A percentile compares a stretch with the other conserved stretches of the same genome.
These are phyloP conservation scores for Calyptomena viridis DNA, from an alignment of 2,113 vertebrate species.

Conservation along the genomic window DNA sequence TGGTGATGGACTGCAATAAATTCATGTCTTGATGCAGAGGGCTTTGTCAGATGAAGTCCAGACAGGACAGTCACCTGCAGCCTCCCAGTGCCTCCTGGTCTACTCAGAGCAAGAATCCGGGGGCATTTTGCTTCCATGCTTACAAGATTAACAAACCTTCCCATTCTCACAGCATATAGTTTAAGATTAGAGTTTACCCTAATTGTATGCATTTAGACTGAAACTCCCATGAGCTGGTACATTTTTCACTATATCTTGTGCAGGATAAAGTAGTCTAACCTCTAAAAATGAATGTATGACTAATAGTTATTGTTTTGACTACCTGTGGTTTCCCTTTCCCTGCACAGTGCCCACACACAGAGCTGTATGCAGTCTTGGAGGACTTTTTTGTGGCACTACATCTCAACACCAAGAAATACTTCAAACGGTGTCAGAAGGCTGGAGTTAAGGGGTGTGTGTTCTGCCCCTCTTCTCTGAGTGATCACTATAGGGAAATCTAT, in stretches of 20 bases:
- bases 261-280: not conserved
- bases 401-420: not conserved
- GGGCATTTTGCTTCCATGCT: not conserved
- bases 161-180: not conserved
- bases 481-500: not conserved
- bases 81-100: not conserved
- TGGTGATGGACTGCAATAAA: conserved; percentile 21
- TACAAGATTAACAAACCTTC: not conserved
- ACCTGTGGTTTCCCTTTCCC: not conserved
- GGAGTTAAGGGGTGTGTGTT: not conserved
- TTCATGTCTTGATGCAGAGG: not conserved
- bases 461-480: not conserved
- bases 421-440: not conserved
- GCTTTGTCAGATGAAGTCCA: conserved; percentile 37
- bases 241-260: not conserved
- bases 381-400: not conserved
- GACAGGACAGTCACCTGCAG: not conserved
- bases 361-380: not conserved
- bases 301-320: not conserved
- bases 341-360: not conserved
- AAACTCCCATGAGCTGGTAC: not conserved
- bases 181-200: not conserved
- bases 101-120: not conserved
- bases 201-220: not conserved
- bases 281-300: not conserved